A percentile compares a stretch with the other conserved stretches of the same genome.
These are phyloP conservation scores for Drosophila kanekoi DNA, from an alignment of 2,888 invertebrate genomes.

Conservation along the genomic window DNA sequence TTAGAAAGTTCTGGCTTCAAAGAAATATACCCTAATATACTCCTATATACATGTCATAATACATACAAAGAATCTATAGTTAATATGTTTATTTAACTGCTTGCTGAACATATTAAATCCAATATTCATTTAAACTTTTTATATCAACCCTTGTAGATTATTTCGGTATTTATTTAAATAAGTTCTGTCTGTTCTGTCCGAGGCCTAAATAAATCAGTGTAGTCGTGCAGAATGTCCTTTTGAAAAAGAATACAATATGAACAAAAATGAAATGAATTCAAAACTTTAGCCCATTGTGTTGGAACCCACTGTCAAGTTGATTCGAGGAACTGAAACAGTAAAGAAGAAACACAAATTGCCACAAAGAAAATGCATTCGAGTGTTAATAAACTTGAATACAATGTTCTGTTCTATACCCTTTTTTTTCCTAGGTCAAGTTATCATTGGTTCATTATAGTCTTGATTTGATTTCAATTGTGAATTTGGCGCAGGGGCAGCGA, in stretches of 20 bases:
- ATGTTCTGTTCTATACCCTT: constrained; percentile 26
- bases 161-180: constrained; percentile 26
- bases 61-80: neutral
- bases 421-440: constrained; percentile 33
- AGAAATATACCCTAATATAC: neutral
- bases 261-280: constrained; percentile 36
- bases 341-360: constrained; percentile 4
- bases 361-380: constrained; percentile 58
- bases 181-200: constrained; percentile 2
- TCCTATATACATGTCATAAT: neutral
- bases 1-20: neutral
- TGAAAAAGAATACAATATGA: constrained; percentile 35
- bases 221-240: constrained; percentile 55
- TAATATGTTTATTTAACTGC: neutral
- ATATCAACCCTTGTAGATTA: constrained; percentile 7
- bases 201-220: constrained; percentile 38
- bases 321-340: constrained; percentile 5
- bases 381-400: constrained; percentile 60
- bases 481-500: neutral
- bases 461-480: constrained; percentile 33
- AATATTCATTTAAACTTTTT: constrained; percentile 2
- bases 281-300: constrained; percentile 42
- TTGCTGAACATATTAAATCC: too few species aligned
- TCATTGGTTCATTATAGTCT: constrained; percentile 33
- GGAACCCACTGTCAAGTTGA: constrained; percentile 10